Base-by-base conservation (phyloP, 2,888 invertebrate species). In the Lycophotia porphyrea region DNA sequence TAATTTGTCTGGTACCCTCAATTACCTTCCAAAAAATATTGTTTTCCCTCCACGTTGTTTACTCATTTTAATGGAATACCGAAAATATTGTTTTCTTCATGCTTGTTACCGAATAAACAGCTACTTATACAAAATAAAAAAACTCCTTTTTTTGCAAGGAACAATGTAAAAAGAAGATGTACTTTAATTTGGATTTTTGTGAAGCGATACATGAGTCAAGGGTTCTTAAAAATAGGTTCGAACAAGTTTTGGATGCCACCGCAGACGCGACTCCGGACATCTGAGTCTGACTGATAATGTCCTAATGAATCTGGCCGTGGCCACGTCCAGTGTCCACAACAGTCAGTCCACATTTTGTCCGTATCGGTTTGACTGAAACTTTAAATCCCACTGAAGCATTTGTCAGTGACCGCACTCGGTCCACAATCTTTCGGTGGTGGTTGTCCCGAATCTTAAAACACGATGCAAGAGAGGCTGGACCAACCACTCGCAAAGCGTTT, bases 21-120 rank as follows among this genome's bases (percentile, higher is more conserved):
- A 84, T 84, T 84, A 80, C 85, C 64, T 80, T 47, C 34, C 27
- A 4, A 82, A 84, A 83, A 84, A 84, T 80, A 84, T 80, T 84
- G 78, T 83, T 83, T 81, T 60, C 78, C 34, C 49, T 21, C 31
- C 61, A 47, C 39, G 63, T 82, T 84, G 84, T 85, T 84, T 85
- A 85, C 85, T 71, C 31, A 42, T 63, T 67, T 69, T 77, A 84
- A 82, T 85, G 66, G 74, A 80, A 72, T 70, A 67, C 55, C 58
- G 80, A 77, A 85, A 84, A 84, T 75, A 82, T 84, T 85, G 82
- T 84, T 69, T 66, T 47, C n/a, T 36, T 42, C n/a, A 52, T 39
- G 36, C 21, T 64, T 49, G 13, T 42, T 31, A 36, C 49, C 58
- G 44, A 82, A 74, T 69, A 79, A 82, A 79, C 76, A 84, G 61